phyloP scores from a whole-genome alignment of 1,140 invertebrate genomes.

The Aphelenchoides besseyi region DNA sequence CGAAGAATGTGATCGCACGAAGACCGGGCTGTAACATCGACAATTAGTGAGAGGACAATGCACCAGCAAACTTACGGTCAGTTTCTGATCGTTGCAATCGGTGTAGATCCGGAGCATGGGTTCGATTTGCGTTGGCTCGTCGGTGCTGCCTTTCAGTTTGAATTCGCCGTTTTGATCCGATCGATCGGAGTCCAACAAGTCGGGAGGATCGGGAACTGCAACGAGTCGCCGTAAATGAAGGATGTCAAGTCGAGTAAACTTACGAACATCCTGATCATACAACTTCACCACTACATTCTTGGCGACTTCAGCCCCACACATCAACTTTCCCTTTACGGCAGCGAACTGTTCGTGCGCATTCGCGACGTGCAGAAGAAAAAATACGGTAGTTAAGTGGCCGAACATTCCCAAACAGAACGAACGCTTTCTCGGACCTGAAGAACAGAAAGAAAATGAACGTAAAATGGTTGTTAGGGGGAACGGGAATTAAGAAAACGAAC shows the following conservation, averaged over 20 bases:
- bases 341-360: neutral
- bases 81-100: constrained; percentile 19
- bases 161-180: constrained; percentile 22
- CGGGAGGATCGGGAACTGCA: constrained; percentile 21
- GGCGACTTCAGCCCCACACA: constrained; percentile 18
- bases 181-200: constrained; percentile 15
- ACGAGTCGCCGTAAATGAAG: neutral
- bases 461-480: no score
- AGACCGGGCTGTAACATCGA: neutral
- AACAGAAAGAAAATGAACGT: no score
- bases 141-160: constrained; percentile 19
- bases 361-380: neutral
- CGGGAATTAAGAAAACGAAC: no score
- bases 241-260: neutral
- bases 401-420: no score
- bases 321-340: constrained; percentile 28
- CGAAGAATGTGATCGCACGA: neutral
- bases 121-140: constrained; percentile 24
- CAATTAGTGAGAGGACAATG: constrained; percentile 2
- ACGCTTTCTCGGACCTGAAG: no score
- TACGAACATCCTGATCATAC: constrained; percentile 20
- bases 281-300: constrained; percentile 28
- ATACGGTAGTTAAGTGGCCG: neutral
- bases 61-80: neutral
- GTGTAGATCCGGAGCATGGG: constrained; percentile 26